Base-by-base conservation (phyloP, 2,888 invertebrate species). In the Eupithecia subumbrata region DNA sequence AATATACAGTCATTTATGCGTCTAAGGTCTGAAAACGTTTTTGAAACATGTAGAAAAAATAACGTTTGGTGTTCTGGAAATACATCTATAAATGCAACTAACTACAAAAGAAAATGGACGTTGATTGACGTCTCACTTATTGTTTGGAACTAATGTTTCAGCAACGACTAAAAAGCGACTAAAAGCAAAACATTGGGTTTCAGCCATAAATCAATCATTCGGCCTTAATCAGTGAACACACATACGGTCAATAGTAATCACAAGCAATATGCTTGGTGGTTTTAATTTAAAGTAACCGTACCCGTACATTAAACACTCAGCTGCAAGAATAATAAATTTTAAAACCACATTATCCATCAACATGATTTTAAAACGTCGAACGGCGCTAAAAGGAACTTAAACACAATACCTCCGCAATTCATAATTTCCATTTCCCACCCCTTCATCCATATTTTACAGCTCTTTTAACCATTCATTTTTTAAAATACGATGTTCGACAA, bases 401-500 rank as follows among this genome's bases (percentile, higher is more conserved):
- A 83, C 82, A 86, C 86, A 86, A 86, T 87, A 84, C 84, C 84
- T 83, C 84, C 78, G 82, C 80, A 83, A 66, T 84, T 85, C 83
- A 82, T 87, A 86, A 89, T 87, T 87, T 85, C 81, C 82, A 84
- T 84, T 83, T 82, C 81, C 79, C 68, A 78, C 76, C 78, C 60
- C 77, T 74, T 75, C 85, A 76, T 87, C 84, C 85, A 87, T 89
- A 89, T 89, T 91, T 89, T 85, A 88, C 87, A 89, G 87, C 86
- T 88, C 88, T 90, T 91, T 91, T 89, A 90, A 90, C 90, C 90
- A 88, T 92, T 91, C 91, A 90, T 91, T 92, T 91, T 66, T 93
- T 89, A 89, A 91, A 93, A 92, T 90, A 93, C 91, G 91, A 89
- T 92, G 93, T 93, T 92, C 92, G 90, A 93, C 93, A 93, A 93